These are phyloP conservation scores for Cyclopterus lumpus DNA, from an alignment of 2,797 vertebrate genomes.

Conservation along the genomic window DNA sequence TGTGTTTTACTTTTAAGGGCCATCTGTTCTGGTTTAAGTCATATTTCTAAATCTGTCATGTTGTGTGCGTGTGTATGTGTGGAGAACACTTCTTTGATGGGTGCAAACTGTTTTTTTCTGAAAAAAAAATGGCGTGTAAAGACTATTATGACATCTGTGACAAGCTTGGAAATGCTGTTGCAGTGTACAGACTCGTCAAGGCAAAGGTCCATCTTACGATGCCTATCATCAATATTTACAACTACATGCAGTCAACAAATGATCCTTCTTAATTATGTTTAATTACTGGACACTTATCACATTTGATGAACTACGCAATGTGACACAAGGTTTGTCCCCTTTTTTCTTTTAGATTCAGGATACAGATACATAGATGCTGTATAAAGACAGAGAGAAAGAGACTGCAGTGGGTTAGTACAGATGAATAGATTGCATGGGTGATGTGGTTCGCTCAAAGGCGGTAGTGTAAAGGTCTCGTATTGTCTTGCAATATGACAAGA, in stretches of 20 bases:
- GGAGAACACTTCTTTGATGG: slow-evolving; percentile 65
- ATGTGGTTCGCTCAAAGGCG: slow-evolving; percentile 64
- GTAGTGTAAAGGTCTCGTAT: slow-evolving; percentile 55
- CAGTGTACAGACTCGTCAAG: slow-evolving; percentile 50
- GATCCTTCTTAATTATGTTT: slow-evolving; percentile 28
- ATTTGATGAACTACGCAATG: slow-evolving; percentile 30
- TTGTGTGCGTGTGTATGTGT: slow-evolving; percentile 57
- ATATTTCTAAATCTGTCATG: slow-evolving; percentile 80
- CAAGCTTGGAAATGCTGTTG: slow-evolving; percentile 53
- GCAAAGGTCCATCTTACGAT: slow-evolving; percentile 21
- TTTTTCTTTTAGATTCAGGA: slow-evolving; percentile 25
- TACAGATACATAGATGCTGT: slow-evolving; percentile 29
- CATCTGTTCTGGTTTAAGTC: slow-evolving; percentile 85
- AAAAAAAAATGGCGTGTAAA: slow-evolving; percentile 70
- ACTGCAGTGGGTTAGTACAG: slow-evolving; percentile 50
- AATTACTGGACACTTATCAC: slow-evolving; percentile 40
- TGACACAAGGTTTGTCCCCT: slow-evolving; percentile 16
- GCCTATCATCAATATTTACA: slow-evolving; percentile 25
- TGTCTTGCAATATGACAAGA: slow-evolving; percentile 69
- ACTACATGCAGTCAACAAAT: slow-evolving; percentile 43
- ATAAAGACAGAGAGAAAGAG: slow-evolving; percentile 32
- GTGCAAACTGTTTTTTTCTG: slow-evolving; percentile 55
- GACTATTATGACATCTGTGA: slow-evolving; percentile 68
- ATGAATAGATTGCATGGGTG: slow-evolving; percentile 56
- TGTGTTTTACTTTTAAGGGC: slow-evolving; percentile 84